Evolutionary conservation across 1,140 invertebrate genomes (phyloP).

Genomic region (Dysdera silvatica): DNA sequence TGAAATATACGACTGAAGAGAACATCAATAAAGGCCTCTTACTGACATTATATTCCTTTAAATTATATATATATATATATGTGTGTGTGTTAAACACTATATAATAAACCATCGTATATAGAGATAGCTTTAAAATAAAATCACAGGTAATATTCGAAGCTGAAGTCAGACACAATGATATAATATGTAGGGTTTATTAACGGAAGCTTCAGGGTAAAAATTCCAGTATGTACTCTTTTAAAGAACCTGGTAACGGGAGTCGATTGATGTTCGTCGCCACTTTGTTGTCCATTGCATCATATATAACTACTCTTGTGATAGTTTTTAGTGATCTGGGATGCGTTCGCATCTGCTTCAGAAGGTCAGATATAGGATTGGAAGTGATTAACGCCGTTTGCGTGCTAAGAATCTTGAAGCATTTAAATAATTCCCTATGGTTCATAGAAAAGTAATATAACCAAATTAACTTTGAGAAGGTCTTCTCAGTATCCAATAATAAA

Average conservation of each 20-base stretch:
- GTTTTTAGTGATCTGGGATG: conserved; percentile 52
- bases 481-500: conserved; percentile 53
- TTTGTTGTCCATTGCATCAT: conserved; percentile 49
- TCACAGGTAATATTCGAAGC: too few species aligned
- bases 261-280: conserved; percentile 57
- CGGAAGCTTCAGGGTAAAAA: conserved; percentile 48
- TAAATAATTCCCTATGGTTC: conserved; percentile 56
- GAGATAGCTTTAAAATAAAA: too few species aligned
- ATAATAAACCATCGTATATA: too few species aligned
- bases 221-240: conserved; percentile 62
- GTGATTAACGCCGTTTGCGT: conserved; percentile 58
- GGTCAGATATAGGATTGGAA: conserved; percentile 52
- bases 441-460: conserved; percentile 59
- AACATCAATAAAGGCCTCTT: too few species aligned
- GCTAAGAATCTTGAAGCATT: conserved; percentile 53
- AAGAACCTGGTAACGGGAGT: conserved; percentile 55
- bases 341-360: conserved; percentile 55
- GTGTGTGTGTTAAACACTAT: too few species aligned
- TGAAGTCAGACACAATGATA: too few species aligned
- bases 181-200: too few species aligned
- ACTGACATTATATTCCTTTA: too few species aligned
- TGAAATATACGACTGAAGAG: too few species aligned
- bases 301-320: conserved; percentile 57
- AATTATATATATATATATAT: too few species aligned
- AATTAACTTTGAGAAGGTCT: conserved; percentile 56